phyloP scores from a whole-genome alignment of 2,888 invertebrate species.

The Nomada fabriciana region DNA sequence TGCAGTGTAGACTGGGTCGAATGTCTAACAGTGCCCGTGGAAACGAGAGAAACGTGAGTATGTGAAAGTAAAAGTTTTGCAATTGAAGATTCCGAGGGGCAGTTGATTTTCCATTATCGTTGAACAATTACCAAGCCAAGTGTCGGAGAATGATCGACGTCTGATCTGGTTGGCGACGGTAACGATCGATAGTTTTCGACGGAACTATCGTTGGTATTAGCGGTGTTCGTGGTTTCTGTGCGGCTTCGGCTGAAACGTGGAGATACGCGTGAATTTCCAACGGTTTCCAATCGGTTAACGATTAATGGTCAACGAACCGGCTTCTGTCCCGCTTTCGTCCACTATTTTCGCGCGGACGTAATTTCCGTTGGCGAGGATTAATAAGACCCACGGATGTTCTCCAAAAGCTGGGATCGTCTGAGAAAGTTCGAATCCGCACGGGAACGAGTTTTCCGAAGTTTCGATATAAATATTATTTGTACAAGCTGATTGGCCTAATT shows the following conservation, averaged over 20 bases:
- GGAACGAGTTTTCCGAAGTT: constrained; percentile 1
- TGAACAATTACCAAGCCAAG: not conserved
- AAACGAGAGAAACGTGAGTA: constrained; percentile 22
- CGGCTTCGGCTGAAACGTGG: constrained; percentile 32
- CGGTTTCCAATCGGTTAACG: constrained; percentile 51
- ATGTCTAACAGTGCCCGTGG: not conserved
- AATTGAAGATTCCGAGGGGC: not conserved
- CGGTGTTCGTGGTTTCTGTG: constrained; percentile 30
- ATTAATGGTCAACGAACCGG: constrained; percentile 57
- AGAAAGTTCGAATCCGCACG: not conserved
- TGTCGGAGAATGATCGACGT: constrained; percentile 11
- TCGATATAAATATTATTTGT: not conserved
- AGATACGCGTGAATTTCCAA: constrained; percentile 52
- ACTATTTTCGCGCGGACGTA: not conserved
- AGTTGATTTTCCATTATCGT: not conserved
- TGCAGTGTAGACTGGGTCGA: constrained; percentile 27
- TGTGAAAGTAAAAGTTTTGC: not conserved
- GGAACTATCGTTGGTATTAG: constrained; percentile 25
- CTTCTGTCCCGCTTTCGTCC: not conserved
- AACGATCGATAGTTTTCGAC: constrained; percentile 34
- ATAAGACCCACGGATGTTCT: not conserved
- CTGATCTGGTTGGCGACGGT: constrained; percentile 24
- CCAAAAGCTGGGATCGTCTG: not conserved
- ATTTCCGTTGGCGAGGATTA: not conserved
- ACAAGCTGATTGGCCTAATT: not conserved